Evolutionary conservation across 2,888 invertebrate genomes (phyloP).

Genomic region (Gandaritis pyraliata): DNA sequence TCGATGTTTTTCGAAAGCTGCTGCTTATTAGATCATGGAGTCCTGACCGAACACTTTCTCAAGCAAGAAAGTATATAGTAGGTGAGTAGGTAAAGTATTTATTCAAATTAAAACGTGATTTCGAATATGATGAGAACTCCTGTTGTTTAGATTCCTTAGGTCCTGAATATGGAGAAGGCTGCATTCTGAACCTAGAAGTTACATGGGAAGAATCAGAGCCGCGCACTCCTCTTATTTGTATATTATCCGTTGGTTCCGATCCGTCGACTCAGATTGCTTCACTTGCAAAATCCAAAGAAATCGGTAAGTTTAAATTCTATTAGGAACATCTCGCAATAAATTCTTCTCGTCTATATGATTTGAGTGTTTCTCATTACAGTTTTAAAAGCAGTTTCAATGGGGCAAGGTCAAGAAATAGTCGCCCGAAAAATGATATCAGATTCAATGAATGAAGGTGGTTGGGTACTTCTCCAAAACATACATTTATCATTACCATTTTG

Average conservation of each 20-base stretch:
- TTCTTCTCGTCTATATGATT: background rate
- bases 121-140: background rate
- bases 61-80: conserved; percentile 95
- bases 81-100: conserved; percentile 73
- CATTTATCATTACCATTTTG: conserved; percentile 98
- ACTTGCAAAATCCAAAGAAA: conserved; percentile 93
- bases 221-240: conserved; percentile 94
- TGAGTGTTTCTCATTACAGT: conserved; percentile 67
- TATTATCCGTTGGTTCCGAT: conserved; percentile 97
- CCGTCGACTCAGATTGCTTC: conserved; percentile 97
- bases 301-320: conserved; percentile 83
- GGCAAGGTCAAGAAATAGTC: conserved; percentile 96
- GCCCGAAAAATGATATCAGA: conserved; percentile 93
- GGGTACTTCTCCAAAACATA: conserved; percentile 98
- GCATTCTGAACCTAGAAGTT: conserved; percentile 94
- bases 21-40: conserved; percentile 96
- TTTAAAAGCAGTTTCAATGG: conserved; percentile 96
- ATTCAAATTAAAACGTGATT: too few relatives aligned
- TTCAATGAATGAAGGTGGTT: conserved; percentile 92
- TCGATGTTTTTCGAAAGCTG: conserved; percentile 95
- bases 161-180: conserved; percentile 94
- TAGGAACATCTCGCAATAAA: background rate
- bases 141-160: conserved; percentile 89
- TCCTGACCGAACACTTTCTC: conserved; percentile 96
- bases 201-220: conserved; percentile 96